Evolutionary conservation across 1,140 invertebrate species (phyloP), one percentile per base, ranked within the genome.

Genomic region (Grapholita molesta): DNA sequence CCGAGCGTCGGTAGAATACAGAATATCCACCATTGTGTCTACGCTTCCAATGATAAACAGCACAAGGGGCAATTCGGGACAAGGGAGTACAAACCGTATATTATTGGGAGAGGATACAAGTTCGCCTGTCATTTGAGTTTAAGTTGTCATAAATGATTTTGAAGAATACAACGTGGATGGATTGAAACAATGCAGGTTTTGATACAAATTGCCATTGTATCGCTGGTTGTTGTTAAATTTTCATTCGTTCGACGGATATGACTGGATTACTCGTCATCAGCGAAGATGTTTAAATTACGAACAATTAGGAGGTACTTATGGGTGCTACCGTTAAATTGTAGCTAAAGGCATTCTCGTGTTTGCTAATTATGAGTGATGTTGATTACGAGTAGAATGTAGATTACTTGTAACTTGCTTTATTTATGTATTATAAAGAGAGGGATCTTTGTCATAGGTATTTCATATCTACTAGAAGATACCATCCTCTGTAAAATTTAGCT

Each of bases 121-220:
- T 48, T 18, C 7, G 18, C 18, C 21, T 48, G 18, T 21, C 7
- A 48, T 3, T 30, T 30, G 18, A 6, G 18, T 21, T 48, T n/a
- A n/a, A 30, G 28, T 7, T 30, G 28, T 4, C 28, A 21, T 21
- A 48, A 7, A 48, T 48, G 15, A 18, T 48, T 48, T 6, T 48
- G 7, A 48, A 48, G 42, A 48, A 48, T 48, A 57, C 68, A n/a
- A n/a, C n/a, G n/a, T n/a, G 38, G 15, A 48, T 65, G 55, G 66
- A 35, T 53, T 61, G 71, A 72, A 67, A 82, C 82, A 82, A 80
- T 79, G 78, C 64, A 71, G 75, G 76, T 81, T 82, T 76, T 79
- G 82, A 82, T 86, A 81, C 77, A 80, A 85, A 84, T 81, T 84
- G 79, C 78, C 76, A 79, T 82, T 79, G 75, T 74, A 66, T 65